Evolutionary conservation across 2,113 vertebrate species (phyloP).

Genomic region (Pyxicephalus adspersus): DNA sequence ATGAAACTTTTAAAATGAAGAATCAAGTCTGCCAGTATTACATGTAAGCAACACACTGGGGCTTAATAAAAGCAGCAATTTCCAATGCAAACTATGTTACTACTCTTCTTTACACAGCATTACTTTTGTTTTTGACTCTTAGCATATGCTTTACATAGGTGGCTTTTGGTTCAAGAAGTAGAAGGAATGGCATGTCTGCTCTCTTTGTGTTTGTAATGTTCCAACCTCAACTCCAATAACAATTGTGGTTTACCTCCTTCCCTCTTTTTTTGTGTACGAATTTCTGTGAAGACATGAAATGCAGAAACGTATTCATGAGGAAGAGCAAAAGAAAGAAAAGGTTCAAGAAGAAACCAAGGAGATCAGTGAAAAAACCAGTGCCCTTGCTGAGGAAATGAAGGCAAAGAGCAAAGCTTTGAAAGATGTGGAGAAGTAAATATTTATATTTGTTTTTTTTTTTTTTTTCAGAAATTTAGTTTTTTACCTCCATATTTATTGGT

Average conservation of each 20-base stretch:
- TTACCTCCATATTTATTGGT: too few relatives aligned
- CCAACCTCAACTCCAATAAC: too few relatives aligned
- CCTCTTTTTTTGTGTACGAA: background rate
- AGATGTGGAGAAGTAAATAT: constrained; percentile 86
- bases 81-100: too few relatives aligned
- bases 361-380: constrained; percentile 81
- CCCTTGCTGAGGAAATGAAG: constrained; percentile 83
- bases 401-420: constrained; percentile 84
- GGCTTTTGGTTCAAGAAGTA: background rate
- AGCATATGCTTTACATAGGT: constrained; percentile 43
- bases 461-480: too few relatives aligned
- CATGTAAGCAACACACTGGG: constrained; percentile 77
- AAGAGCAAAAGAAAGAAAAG: constrained; percentile 84
- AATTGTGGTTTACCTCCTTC: background rate
- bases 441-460: background rate
- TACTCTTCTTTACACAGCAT: too few relatives aligned
- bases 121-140: too few relatives aligned
- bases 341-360: constrained; percentile 86
- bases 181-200: background rate
- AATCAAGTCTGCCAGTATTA: constrained; percentile 88
- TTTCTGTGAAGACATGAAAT: constrained; percentile 79
- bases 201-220: too few relatives aligned
- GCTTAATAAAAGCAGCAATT: too few relatives aligned
- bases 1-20: constrained; percentile 89
- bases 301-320: constrained; percentile 78